These are phyloP conservation scores for Ascaphus truei DNA, from an alignment of 2,113 vertebrate genomes.

Conservation along the genomic window DNA sequence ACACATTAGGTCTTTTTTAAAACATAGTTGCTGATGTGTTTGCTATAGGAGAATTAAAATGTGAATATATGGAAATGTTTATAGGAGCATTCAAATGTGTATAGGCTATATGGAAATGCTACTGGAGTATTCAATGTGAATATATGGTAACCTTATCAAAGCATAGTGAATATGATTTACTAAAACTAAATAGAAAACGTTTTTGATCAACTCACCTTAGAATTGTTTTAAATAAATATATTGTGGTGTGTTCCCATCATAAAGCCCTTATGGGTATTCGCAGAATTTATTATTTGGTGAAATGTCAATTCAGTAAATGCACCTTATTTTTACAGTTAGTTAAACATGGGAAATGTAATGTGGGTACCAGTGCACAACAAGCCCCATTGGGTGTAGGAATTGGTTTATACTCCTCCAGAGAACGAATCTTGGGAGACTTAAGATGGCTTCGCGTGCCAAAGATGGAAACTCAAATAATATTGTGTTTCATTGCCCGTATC, in stretches of 20 bases:
- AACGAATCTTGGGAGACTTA: neutral
- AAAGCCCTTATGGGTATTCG: neutral
- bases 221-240: no score
- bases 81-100: no score
- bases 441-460: neutral
- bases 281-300: neutral
- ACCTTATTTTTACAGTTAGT: neutral
- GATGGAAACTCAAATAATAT: neutral
- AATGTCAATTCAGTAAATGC: neutral
- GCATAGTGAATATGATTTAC: no score
- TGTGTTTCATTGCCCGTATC: neutral
- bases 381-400: neutral
- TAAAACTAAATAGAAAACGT: no score
- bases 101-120: no score
- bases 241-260: neutral
- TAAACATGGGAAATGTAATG: neutral
- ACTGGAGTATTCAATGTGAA: no score
- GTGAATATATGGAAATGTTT: no score
- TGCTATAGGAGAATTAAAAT: no score
- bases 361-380: neutral
- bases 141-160: no score
- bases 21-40: no score
- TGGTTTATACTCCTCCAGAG: neutral
- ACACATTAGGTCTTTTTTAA: no score
- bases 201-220: no score